Conservation (phyloP, 2,888 invertebrate species). For the Eristalinus sepulchralis region DNA sequence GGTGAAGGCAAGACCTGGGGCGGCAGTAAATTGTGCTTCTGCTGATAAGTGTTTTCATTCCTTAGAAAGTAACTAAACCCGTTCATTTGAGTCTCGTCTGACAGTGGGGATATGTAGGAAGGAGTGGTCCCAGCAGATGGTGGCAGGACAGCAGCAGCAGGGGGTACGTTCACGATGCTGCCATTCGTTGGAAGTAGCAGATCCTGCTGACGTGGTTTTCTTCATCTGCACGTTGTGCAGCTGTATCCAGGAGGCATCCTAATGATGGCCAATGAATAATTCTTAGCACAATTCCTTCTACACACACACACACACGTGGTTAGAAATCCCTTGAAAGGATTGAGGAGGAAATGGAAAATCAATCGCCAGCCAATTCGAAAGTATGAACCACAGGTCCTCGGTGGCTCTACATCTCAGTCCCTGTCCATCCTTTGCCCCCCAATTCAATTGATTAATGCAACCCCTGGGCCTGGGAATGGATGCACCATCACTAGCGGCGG, state of each 20-base stretch:
- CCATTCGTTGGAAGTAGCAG: constrained; percentile 12
- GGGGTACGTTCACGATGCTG: constrained; percentile 1
- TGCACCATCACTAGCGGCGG: background rate
- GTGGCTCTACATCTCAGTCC: background rate
- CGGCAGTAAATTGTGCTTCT: constrained; percentile 32
- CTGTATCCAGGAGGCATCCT: constrained; percentile 39
- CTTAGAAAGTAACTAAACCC: constrained; percentile 60
- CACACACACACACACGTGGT: background rate
- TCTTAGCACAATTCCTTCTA: constrained; percentile 23
- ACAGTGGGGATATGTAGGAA: constrained; percentile 35
- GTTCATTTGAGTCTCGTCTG: constrained; percentile 52
- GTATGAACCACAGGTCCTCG: background rate
- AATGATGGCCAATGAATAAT: constrained; percentile 61
- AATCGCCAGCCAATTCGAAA: constrained; percentile 50
- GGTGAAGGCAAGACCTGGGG: background rate
- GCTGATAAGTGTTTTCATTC: constrained; percentile 63
- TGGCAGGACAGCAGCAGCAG: background rate
- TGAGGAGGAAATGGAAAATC: constrained; percentile 24
- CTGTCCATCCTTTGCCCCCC: background rate
- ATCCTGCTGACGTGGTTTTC: constrained; percentile 46
- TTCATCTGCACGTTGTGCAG: constrained; percentile 12
- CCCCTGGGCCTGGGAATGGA: constrained; percentile 8
- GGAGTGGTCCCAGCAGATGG: constrained; percentile 12
- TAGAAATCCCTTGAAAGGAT: background rate
- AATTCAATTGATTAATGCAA: constrained; percentile 52